phyloP scores from a whole-genome alignment of 2,113 vertebrate species.

The Chaenogobius annularis region DNA sequence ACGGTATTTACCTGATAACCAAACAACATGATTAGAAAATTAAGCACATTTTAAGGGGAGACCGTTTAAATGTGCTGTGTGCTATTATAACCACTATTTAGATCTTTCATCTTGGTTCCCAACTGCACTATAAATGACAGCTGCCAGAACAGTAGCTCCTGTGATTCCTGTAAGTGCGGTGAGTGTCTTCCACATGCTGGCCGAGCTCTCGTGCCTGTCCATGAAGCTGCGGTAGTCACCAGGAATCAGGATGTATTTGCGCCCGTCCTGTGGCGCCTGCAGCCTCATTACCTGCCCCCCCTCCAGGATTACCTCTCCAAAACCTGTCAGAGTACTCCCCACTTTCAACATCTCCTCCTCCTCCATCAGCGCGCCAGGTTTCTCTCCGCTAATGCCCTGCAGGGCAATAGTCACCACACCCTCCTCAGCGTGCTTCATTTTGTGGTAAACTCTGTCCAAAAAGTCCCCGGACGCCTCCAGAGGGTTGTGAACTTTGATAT shows the following conservation, averaged over 20 bases:
- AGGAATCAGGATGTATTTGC: constrained; percentile 64
- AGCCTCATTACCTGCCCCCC: constrained; percentile 64
- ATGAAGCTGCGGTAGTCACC: constrained; percentile 69
- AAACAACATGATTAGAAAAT: no score
- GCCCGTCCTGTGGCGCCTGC: constrained; percentile 69
- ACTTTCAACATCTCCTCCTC: constrained; percentile 73
- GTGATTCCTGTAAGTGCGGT: constrained; percentile 59
- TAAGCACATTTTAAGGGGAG: no score
- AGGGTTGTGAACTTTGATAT: constrained; percentile 68
- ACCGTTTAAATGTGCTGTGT: no score
- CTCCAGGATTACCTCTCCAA: constrained; percentile 78
- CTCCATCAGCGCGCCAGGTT: constrained; percentile 56
- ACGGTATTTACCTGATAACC: background rate
- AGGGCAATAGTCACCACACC: constrained; percentile 47
- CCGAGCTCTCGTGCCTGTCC: constrained; percentile 65
- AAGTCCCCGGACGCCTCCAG: constrained; percentile 62
- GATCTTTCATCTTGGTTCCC: constrained; percentile 34
- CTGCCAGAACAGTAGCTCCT: constrained; percentile 55
- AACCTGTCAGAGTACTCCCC: constrained; percentile 69
- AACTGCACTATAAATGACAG: constrained; percentile 27
- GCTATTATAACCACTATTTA: constrained; percentile 5
- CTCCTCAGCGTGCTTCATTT: constrained; percentile 45
- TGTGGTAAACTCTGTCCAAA: constrained; percentile 68
- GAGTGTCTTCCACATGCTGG: constrained; percentile 70
- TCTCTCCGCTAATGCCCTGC: constrained; percentile 67